A percentile compares a stretch with the other conserved stretches of the same genome.
Evolutionary conservation across 2,888 invertebrate genomes (phyloP).

Genomic region (Hirtodrosophila trivittata): DNA sequence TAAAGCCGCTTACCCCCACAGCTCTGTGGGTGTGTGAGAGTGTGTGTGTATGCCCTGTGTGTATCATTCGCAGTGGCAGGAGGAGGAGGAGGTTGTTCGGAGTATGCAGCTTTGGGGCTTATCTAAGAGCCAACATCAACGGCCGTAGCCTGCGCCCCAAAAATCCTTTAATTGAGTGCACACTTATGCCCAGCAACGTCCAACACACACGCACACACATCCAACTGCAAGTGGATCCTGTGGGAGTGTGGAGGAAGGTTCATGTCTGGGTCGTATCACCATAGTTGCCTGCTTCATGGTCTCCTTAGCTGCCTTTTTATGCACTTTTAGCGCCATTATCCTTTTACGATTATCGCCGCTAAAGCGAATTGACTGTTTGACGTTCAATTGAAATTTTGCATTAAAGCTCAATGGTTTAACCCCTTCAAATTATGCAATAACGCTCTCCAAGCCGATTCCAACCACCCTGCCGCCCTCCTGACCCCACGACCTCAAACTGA

Average conservation of each 20-base stretch:
- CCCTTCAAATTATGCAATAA: slow-evolving; percentile 78
- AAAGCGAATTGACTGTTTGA: slow-evolving; percentile 80
- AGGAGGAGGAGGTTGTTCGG: not conserved
- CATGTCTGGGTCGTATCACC: slow-evolving; percentile 2
- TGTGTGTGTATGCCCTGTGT: not conserved
- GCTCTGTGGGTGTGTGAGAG: slow-evolving; percentile 1
- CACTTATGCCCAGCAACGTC: slow-evolving; percentile 61
- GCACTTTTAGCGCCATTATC: slow-evolving; percentile 79
- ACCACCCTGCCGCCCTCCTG: not conserved
- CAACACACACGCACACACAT: slow-evolving; percentile 11
- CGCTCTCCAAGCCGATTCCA: slow-evolving; percentile 2
- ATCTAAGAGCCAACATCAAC: slow-evolving; percentile 55
- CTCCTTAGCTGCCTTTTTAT: slow-evolving; percentile 60
- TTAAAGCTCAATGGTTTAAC: slow-evolving; percentile 79
- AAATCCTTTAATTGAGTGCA: slow-evolving; percentile 79
- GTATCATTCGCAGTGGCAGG: not conserved
- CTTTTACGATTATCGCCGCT: slow-evolving; percentile 79
- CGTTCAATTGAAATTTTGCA: slow-evolving; percentile 81
- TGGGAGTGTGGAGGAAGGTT: not conserved
- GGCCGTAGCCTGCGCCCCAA: slow-evolving; percentile 52
- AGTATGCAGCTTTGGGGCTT: slow-evolving; percentile 34
- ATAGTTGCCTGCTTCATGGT: slow-evolving; percentile 25
- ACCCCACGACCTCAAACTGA: slow-evolving; percentile 25
- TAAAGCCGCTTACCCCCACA: slow-evolving; percentile 33
- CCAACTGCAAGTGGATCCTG: slow-evolving; percentile 21